Percentiles rank a stretch among this genome's conserved stretches.
phyloP scores from a whole-genome alignment of 1,140 invertebrate species.

The Euwallacea similis region DNA sequence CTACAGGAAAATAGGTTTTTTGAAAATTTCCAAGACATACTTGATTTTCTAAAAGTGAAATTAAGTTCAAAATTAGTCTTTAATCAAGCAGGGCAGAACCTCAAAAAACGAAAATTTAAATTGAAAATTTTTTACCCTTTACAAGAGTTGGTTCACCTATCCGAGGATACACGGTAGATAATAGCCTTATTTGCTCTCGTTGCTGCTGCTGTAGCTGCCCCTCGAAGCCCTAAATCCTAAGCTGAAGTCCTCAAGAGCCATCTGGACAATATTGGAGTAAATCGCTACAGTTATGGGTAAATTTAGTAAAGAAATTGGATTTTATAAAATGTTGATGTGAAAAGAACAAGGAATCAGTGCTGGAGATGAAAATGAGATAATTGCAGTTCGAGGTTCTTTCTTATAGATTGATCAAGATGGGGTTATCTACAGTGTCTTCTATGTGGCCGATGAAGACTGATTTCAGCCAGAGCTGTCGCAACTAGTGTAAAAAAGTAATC shows the following conservation, averaged over 20 bases:
- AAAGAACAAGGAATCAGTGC: constrained; percentile 61
- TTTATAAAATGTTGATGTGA: constrained; percentile 49
- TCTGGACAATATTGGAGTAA: constrained; percentile 54
- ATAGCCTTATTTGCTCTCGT: constrained; percentile 10
- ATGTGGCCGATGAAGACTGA: constrained; percentile 73
- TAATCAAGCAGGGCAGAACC: no score
- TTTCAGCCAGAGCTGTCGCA: constrained; percentile 71
- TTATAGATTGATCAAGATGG: constrained; percentile 68
- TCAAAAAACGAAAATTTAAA: no score
- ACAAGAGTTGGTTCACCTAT: no score
- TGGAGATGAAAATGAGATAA: constrained; percentile 60
- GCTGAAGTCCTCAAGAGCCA: constrained; percentile 35
- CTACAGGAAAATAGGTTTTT: no score
- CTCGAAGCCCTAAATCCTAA: constrained; percentile 39
- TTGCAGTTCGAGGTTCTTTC: constrained; percentile 65
- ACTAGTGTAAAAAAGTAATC: neutral
- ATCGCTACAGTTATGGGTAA: constrained; percentile 57
- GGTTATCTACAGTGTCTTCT: constrained; percentile 62
- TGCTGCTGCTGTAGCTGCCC: constrained; percentile 50
- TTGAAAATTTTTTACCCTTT: no score
- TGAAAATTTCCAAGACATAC: no score
- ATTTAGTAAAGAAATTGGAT: constrained; percentile 63
- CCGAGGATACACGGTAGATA: no score
- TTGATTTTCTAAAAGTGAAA: no score
- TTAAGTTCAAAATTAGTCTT: no score